Evolutionary conservation across 2,888 invertebrate genomes (phyloP).

Genomic region (Cataglyphis altisquamis): DNA sequence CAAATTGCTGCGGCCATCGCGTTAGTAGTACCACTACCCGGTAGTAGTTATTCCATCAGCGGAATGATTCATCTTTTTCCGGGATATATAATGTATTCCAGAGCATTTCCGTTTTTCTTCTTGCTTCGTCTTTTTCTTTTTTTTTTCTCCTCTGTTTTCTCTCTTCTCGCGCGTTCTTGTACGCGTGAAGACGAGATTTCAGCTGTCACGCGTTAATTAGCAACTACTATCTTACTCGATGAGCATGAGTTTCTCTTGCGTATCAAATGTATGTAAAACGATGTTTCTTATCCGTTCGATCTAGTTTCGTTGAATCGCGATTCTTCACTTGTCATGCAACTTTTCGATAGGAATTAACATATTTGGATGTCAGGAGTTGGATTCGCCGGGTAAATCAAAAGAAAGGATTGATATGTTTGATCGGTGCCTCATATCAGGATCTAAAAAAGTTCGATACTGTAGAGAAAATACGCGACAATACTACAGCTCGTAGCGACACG

Average conservation of each 20-base stretch:
- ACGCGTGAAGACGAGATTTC: slow-evolving; percentile 35
- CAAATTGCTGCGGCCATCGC: slow-evolving; percentile 64
- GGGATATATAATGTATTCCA: slow-evolving; percentile 52
- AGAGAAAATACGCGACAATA: not conserved
- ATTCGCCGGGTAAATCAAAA: slow-evolving; percentile 12
- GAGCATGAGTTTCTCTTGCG: slow-evolving; percentile 22
- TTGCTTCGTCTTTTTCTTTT: not conserved
- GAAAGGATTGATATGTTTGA: not conserved
- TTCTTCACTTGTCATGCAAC: slow-evolving; percentile 34
- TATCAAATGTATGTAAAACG: slow-evolving; percentile 26
- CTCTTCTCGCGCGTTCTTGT: not conserved
- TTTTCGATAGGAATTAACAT: slow-evolving; percentile 22
- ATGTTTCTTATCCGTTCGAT: not conserved
- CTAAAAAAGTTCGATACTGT: not conserved
- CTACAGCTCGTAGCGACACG: slow-evolving; percentile 10
- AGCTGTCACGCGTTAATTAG: slow-evolving; percentile 45
- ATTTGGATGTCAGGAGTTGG: not conserved
- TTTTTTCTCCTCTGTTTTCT: not conserved
- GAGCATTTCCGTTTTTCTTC: slow-evolving; percentile 42
- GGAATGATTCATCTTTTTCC: slow-evolving; percentile 66
- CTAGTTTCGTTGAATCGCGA: slow-evolving; percentile 24
- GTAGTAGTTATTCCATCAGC: slow-evolving; percentile 68
- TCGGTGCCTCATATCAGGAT: not conserved
- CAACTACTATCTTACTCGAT: slow-evolving; percentile 18
- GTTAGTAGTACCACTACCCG: not conserved